phyloP scores from a whole-genome alignment of 2,113 vertebrate genomes.

The Platanista minor region DNA sequence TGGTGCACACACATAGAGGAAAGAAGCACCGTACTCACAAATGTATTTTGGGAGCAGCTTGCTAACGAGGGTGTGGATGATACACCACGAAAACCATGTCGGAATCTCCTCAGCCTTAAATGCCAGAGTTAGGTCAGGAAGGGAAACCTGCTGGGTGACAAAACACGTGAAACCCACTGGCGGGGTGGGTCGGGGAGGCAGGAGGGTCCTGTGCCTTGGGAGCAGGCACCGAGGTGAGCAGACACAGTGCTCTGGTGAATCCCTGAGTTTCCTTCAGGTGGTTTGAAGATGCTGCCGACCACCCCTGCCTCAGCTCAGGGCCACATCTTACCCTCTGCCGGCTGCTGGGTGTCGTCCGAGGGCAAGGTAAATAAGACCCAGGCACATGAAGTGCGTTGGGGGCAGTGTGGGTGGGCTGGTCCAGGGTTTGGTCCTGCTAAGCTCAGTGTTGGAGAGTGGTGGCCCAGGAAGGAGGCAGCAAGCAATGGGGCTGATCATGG shows the following conservation, averaged over 20 bases:
- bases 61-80: not conserved
- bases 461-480: not conserved
- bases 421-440: not conserved
- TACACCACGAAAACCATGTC: too few species aligned
- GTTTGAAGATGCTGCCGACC: not conserved
- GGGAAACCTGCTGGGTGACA: not conserved
- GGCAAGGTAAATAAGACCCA: not conserved
- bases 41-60: not conserved
- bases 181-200: rapidly evolving
- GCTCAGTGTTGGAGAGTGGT: not conserved
- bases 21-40: not conserved
- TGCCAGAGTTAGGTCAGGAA: not conserved
- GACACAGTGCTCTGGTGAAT: not conserved
- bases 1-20: not conserved
- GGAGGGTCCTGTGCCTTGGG: not conserved
- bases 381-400: not conserved
- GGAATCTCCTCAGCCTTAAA: not conserved
- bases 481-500: not conserved
- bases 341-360: not conserved
- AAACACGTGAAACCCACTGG: not conserved
- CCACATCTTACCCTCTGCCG: not conserved
- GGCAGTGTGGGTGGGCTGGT: not conserved
- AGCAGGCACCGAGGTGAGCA: not conserved
- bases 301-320: not conserved
- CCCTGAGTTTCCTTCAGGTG: not conserved